Conservation (phyloP, 2,113 vertebrate species). For the Pangasianodon hypophthalmus region DNA sequence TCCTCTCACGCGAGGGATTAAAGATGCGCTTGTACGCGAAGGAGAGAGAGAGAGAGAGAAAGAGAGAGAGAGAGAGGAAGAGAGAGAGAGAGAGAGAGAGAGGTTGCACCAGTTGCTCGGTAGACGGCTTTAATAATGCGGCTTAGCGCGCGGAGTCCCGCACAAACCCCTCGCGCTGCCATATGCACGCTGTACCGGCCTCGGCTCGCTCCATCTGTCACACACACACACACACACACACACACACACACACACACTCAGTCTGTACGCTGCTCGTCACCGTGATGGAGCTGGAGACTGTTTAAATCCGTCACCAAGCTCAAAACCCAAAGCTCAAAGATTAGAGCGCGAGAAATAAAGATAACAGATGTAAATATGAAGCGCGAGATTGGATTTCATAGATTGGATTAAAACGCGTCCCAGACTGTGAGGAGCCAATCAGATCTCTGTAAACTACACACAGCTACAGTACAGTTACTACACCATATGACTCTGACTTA, state of each 20-base stretch:
- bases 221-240: constrained; percentile 32
- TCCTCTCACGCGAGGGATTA: constrained; percentile 55
- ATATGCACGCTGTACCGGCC: constrained; percentile 78
- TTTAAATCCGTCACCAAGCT: constrained; percentile 46
- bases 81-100: constrained; percentile 47
- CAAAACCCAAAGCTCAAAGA: constrained; percentile 19
- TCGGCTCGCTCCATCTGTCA: constrained; percentile 79
- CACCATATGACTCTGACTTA: not conserved
- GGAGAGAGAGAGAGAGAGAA: constrained; percentile 43
- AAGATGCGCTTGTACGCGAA: constrained; percentile 33
- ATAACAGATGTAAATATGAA: constrained; percentile 56
- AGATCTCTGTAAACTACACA: not conserved
- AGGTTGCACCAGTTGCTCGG: constrained; percentile 72
- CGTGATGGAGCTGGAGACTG: constrained; percentile 11
- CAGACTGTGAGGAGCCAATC: constrained; percentile 34
- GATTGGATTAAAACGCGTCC: constrained; percentile 54
- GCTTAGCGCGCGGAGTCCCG: constrained; percentile 65
- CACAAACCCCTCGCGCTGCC: constrained; percentile 63
- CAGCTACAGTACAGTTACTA: not conserved
- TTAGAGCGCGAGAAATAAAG: constrained; percentile 16
- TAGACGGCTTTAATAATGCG: constrained; percentile 67
- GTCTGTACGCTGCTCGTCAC: not conserved
- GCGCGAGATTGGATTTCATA: constrained; percentile 32
- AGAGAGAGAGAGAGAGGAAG: constrained; percentile 46
- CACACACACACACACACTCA: constrained; percentile 1